Conservation (phyloP, 2,797 vertebrate species). For the Falco rusticolus region DNA sequence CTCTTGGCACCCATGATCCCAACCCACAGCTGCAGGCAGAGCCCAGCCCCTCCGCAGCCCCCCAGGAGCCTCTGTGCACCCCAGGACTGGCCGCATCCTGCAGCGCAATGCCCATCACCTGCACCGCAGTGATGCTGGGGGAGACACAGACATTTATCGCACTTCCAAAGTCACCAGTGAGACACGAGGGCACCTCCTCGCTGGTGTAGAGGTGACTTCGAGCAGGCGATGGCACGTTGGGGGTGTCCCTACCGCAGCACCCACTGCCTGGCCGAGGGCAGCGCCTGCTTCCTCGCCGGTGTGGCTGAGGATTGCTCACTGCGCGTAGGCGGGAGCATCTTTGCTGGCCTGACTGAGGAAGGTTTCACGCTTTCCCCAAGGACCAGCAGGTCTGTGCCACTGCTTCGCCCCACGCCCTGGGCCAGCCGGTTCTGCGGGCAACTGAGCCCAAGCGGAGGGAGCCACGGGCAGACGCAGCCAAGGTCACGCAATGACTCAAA, state of each 20-base stretch:
- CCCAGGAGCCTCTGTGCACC: fast-evolving
- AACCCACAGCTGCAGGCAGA: fast-evolving
- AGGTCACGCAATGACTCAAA: slow-evolving; percentile 55
- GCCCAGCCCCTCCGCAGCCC: not conserved
- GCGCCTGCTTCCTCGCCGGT: not conserved
- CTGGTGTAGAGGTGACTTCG: not conserved
- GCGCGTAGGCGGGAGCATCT: not conserved
- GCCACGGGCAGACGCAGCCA: not conserved
- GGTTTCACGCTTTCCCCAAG: not conserved
- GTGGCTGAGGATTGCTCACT: not conserved
- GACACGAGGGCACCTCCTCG: not conserved
- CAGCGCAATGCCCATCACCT: not conserved
- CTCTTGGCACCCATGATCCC: fast-evolving
- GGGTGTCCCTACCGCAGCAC: not conserved
- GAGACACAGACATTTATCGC: fast-evolving
- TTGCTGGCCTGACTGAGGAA: fast-evolving
- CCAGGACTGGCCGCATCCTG: fast-evolving
- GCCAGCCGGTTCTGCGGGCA: slow-evolving; percentile 25
- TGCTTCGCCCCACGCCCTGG: not conserved
- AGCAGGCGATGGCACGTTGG: fast-evolving
- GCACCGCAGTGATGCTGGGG: fast-evolving
- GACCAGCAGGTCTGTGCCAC: not conserved
- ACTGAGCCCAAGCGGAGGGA: not conserved
- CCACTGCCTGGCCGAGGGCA: not conserved
- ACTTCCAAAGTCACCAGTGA: not conserved